These are phyloP conservation scores for Cyanoramphus novaezelandiae DNA, from an alignment of 2,113 vertebrate genomes.

Conservation along the genomic window DNA sequence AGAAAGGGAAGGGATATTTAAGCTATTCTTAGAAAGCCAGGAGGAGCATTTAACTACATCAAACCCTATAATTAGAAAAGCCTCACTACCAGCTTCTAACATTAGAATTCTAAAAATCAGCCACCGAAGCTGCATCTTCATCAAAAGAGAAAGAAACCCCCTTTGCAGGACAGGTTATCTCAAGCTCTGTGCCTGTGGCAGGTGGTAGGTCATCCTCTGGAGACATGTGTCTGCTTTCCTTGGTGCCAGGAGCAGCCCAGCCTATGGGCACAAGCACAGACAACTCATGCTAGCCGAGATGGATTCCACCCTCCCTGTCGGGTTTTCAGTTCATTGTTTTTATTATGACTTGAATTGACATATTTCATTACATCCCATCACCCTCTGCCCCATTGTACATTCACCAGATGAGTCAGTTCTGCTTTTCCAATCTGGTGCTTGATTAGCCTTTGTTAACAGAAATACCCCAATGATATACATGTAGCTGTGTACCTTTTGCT, in stretches of 20 bases:
- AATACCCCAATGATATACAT: not conserved
- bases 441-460: slow-evolving; percentile 7
- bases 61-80: not conserved
- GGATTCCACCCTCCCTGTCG: slow-evolving; percentile 25
- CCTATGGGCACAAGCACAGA: not conserved
- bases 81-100: not conserved
- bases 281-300: not conserved
- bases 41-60: not conserved
- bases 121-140: not conserved
- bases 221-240: not conserved
- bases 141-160: not conserved
- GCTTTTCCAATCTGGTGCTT: slow-evolving; percentile 49
- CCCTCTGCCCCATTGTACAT: not conserved
- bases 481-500: not conserved
- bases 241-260: not conserved
- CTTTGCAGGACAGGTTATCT: not conserved
- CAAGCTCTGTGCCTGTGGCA: rapidly evolving
- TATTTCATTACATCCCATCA: slow-evolving; percentile 9
- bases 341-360: slow-evolving; percentile 42
- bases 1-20: not conserved
- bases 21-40: not conserved
- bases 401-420: slow-evolving; percentile 26
- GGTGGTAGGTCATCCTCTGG: not conserved
- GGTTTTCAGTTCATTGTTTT: not conserved
- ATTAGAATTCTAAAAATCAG: not conserved